A percentile compares a stretch with the other conserved stretches of the same genome.
Evolutionary conservation across 1,140 invertebrate species (phyloP).

Genomic region (Globodera rostochiensis): DNA sequence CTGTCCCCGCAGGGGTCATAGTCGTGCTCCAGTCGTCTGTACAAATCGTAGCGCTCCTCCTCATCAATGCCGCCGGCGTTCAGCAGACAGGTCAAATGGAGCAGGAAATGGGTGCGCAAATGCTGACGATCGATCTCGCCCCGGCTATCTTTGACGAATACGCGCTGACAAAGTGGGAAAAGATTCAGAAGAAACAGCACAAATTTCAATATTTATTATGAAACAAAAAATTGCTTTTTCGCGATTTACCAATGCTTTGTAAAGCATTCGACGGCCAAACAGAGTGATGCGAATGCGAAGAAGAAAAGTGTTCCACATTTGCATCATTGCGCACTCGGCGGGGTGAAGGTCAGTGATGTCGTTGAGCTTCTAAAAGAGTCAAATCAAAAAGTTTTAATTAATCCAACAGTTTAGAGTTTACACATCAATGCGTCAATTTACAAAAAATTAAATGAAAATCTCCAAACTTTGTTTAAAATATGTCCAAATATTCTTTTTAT

Average conservation of each 20-base stretch:
- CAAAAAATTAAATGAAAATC: too few species aligned
- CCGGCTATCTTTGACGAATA: conserved; percentile 29
- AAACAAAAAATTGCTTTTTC: conserved; percentile 3
- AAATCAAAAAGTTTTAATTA: conserved; percentile 9
- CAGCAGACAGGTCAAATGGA: conserved; percentile 27
- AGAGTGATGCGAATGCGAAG: conserved; percentile 37
- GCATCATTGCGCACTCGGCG: conserved; percentile 33
- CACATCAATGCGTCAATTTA: too few species aligned
- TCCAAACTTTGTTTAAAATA: too few species aligned
- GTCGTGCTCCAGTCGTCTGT: conserved; percentile 26
- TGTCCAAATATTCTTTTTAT: too few species aligned
- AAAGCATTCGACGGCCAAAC: conserved; percentile 33
- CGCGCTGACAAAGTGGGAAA: conserved; percentile 19
- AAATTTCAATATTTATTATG: not conserved
- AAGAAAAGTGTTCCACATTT: conserved; percentile 38
- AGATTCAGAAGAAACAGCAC: not conserved
- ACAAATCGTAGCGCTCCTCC: conserved; percentile 37
- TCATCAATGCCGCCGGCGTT: conserved; percentile 23
- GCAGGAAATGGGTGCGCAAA: conserved; percentile 33
- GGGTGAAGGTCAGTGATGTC: conserved; percentile 40
- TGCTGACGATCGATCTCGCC: conserved; percentile 8
- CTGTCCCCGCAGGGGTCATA: conserved; percentile 20
- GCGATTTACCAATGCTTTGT: conserved; percentile 32
- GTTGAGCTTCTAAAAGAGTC: conserved; percentile 26
- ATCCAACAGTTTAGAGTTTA: too few species aligned